Evolutionary conservation across 92 coral and sea anemone species (phyloP), one percentile per base, ranked within the genome.

Genomic region (Parazoanthus atlanticus): DNA sequence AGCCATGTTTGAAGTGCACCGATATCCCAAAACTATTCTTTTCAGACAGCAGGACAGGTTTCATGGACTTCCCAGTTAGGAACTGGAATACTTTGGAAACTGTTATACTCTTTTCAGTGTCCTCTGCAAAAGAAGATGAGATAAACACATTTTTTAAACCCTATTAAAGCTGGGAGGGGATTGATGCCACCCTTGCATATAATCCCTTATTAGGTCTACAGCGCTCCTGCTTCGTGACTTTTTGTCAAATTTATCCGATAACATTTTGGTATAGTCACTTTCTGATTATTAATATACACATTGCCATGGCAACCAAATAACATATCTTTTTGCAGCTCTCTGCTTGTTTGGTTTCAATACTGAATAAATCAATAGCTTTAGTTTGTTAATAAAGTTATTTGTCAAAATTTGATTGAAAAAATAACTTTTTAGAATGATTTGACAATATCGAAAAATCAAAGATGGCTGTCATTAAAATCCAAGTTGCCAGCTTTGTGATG

Each of bases 1-100:
- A 81, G 73, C 74, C 86, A 81, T 81, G 86, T 81, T 81, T 67
- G 54, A 81, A 81, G 74, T 81, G 5, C 86, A 36, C 73, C 23
- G 86, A 33, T 61, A 81, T 81, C 46, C 86, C 76, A 25, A 81
- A 81, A 16, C 74, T 58, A 61, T 66, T 64, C 73, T 31, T 81
- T 38, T 81, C 85, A 30, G 85, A 81, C 71, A 66, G 85, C 74
- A 81, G 73, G 74, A 81, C 74, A 58, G 85, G 85, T 81, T 81
- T 81, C 52, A 66, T 81, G 43, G 29, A 32, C 85, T 58, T 81
- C 74, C 85, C 85, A 64, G 85, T 81, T 64, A 81, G 73, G 74
- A 81, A 81, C 54, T 58, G 73, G 85, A 81, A 81, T 58, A 81
- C 74, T 58, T 81, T 38, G 74, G 74, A 32, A 29, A 81, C 85